phyloP scores from a whole-genome alignment of 2,888 invertebrate genomes.

The Phalera bucephala region DNA sequence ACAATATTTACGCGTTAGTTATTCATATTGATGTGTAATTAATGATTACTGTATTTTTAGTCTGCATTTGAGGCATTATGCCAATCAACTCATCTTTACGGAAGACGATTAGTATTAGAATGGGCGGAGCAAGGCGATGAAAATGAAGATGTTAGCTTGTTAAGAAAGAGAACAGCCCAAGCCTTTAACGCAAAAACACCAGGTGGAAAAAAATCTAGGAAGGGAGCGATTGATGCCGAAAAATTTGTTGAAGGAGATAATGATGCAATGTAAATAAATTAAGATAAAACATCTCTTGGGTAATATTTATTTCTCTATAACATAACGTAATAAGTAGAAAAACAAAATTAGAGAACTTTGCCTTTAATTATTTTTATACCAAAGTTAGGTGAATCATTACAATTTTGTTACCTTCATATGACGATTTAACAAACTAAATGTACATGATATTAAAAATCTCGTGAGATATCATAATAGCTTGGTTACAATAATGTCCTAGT shows the following conservation, averaged over 20 bases:
- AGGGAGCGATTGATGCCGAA: conserved; percentile 72
- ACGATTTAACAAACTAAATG: no score
- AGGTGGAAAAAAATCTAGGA: conserved; percentile 74
- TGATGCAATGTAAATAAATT: conserved; percentile 26
- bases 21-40: background rate
- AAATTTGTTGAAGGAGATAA: conserved; percentile 63
- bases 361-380: conserved; percentile 41
- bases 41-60: conserved; percentile 68
- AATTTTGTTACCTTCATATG: no score
- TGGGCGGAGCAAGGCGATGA: conserved; percentile 92
- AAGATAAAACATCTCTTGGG: background rate
- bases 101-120: conserved; percentile 96
- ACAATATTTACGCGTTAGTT: conserved; percentile 11
- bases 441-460: conserved; percentile 15
- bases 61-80: conserved; percentile 96
- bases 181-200: conserved; percentile 62
- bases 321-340: conserved; percentile 7
- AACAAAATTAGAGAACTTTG: conserved; percentile 7
- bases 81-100: conserved; percentile 98
- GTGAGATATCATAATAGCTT: conserved; percentile 12
- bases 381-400: conserved; percentile 31
- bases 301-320: conserved; percentile 6
- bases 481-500: conserved; percentile 24
- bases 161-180: conserved; percentile 93
- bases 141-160: conserved; percentile 88